These are phyloP conservation scores for Calameuta filiformis DNA, from an alignment of 2,888 invertebrate genomes.

Conservation along the genomic window DNA sequence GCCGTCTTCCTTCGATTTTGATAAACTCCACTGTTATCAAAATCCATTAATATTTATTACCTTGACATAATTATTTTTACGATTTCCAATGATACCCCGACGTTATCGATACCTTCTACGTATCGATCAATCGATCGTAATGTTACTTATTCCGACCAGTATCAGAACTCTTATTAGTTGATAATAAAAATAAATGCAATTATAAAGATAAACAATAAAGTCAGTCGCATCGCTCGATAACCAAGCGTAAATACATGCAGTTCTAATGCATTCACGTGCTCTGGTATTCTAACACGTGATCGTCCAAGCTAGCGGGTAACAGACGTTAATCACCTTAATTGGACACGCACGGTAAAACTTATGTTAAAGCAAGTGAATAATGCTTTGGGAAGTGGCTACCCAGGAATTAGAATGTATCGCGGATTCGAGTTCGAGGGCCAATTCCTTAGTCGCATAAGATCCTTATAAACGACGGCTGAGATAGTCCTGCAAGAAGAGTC, in stretches of 20 bases:
- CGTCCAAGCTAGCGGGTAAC: background rate
- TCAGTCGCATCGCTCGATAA: background rate
- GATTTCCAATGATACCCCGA: background rate
- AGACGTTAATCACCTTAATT: constrained; percentile 4
- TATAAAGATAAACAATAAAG: background rate
- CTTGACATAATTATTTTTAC: background rate
- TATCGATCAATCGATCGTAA: background rate
- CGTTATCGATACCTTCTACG: background rate
- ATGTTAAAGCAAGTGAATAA: background rate
- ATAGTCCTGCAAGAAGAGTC: background rate
- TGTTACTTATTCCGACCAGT: background rate
- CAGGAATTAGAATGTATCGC: background rate
- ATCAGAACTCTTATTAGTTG: background rate
- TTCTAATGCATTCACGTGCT: background rate
- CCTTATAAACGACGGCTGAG: background rate
- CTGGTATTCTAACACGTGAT: background rate
- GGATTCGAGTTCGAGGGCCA: background rate
- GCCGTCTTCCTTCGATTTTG: background rate
- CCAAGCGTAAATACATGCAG: background rate
- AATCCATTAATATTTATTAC: background rate
- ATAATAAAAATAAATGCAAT: background rate
- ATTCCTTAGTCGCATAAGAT: background rate
- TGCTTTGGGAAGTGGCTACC: background rate
- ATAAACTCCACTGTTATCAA: background rate
- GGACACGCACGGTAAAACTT: constrained; percentile 6